Conservation (phyloP, 2,797 vertebrate genomes). For the Gymnothorax javanicus region DNA sequence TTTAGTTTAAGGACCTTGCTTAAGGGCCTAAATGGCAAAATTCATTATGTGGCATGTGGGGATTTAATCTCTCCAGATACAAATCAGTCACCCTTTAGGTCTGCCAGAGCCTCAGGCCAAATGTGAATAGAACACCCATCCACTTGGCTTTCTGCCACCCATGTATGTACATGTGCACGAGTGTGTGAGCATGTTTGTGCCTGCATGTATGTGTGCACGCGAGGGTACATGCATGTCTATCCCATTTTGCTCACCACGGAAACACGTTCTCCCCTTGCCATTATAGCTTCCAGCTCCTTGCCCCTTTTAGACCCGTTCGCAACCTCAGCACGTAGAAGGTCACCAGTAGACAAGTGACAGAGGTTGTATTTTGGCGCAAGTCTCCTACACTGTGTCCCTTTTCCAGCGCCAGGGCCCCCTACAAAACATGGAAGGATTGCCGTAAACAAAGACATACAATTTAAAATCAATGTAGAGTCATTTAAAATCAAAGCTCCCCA, state of each 20-base stretch:
- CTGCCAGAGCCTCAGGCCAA: too few relatives aligned
- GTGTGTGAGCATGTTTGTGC: neutral
- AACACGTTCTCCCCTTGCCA: constrained; percentile 95
- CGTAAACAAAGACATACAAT: neutral
- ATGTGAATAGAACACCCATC: too few relatives aligned
- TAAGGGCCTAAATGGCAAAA: too few relatives aligned
- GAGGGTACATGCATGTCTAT: too few relatives aligned
- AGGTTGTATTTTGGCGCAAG: constrained; percentile 91
- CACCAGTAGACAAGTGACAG: constrained; percentile 96
- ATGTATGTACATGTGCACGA: too few relatives aligned
- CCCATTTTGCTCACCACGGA: constrained; percentile 80
- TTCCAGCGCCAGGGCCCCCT: constrained; percentile 95
- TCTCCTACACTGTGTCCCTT: constrained; percentile 96
- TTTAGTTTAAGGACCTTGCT: too few relatives aligned
- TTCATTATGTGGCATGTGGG: too few relatives aligned
- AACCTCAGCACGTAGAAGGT: constrained; percentile 92
- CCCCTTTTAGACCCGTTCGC: constrained; percentile 87
- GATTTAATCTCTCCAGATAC: too few relatives aligned
- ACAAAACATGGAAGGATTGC: constrained; percentile 14
- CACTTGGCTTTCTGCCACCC: too few relatives aligned
- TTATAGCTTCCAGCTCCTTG: constrained; percentile 90
- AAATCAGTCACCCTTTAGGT: too few relatives aligned
- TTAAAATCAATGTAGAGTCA: neutral
- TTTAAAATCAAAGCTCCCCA: neutral
- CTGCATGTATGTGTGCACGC: too few relatives aligned